Conservation (phyloP, 2,113 vertebrate species). For the Eubucco bourcierii region DNA sequence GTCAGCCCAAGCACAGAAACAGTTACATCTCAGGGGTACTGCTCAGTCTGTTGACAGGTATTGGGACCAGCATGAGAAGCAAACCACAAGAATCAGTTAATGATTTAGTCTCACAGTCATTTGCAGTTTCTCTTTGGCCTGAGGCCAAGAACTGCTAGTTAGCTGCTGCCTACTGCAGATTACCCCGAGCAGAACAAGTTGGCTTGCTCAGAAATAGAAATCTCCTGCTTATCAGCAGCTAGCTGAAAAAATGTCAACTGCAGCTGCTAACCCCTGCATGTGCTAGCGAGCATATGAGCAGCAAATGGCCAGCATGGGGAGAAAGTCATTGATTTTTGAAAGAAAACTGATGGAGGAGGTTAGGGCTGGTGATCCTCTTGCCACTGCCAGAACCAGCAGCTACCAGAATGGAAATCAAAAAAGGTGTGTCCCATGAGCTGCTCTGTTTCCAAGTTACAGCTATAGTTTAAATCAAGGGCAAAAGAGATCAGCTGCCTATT, state of each 20-base stretch:
- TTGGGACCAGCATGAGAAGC: rapidly evolving
- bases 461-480: slow-evolving; percentile 43
- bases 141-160: neutral
- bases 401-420: slow-evolving; percentile 3
- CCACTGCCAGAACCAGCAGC: neutral
- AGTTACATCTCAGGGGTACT: rapidly evolving
- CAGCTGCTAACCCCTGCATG: neutral
- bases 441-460: neutral
- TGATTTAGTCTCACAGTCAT: neutral
- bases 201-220: neutral
- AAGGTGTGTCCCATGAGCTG: neutral
- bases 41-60: rapidly evolving
- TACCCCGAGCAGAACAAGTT: neutral
- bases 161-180: neutral
- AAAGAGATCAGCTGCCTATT: neutral
- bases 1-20: rapidly evolving
- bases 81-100: neutral
- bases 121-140: neutral
- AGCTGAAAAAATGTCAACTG: neutral
- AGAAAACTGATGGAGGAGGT: slow-evolving; percentile 6
- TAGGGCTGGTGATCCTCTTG: neutral
- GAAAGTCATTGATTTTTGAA: slow-evolving; percentile 19
- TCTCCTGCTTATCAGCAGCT: neutral
- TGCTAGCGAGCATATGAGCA: neutral
- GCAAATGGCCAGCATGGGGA: neutral